Evolutionary conservation across 1,140 invertebrate species (phyloP).

Genomic region (Orchestia grillus): DNA sequence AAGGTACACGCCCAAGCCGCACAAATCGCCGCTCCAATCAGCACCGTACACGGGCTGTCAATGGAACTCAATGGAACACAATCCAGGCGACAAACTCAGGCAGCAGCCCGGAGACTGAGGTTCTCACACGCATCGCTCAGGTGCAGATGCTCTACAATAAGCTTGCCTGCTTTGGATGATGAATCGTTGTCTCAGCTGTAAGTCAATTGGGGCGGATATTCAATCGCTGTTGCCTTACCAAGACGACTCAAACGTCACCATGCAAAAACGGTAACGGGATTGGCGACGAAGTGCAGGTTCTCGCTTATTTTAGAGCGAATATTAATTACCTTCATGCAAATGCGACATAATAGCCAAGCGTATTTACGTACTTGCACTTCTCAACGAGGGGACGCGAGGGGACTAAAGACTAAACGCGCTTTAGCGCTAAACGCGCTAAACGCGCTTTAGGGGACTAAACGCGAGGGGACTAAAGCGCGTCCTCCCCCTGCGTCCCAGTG

Average conservation of each 20-base stretch:
- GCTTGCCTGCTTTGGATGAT: neutral
- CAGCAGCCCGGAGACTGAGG: neutral
- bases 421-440: too few species aligned
- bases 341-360: neutral
- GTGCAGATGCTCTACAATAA: neutral
- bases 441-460: too few species aligned
- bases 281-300: too few species aligned
- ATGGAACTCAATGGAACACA: neutral
- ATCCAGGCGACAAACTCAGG: neutral
- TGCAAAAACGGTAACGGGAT: neutral
- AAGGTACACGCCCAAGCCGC: neutral
- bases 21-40: neutral
- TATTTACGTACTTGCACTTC: too few species aligned
- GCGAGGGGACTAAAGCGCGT: too few species aligned
- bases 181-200: neutral
- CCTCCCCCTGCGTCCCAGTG: too few species aligned
- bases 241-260: neutral
- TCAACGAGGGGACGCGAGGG: too few species aligned
- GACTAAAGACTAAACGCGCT: too few species aligned
- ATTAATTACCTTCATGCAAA: neutral
- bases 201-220: neutral
- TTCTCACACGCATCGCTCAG: neutral
- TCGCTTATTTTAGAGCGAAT: too few species aligned
- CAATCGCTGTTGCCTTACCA: neutral
- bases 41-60: neutral